These are phyloP conservation scores for Rhinopomastus cyanomelas DNA, from an alignment of 2,113 vertebrate species.

Conservation along the genomic window DNA sequence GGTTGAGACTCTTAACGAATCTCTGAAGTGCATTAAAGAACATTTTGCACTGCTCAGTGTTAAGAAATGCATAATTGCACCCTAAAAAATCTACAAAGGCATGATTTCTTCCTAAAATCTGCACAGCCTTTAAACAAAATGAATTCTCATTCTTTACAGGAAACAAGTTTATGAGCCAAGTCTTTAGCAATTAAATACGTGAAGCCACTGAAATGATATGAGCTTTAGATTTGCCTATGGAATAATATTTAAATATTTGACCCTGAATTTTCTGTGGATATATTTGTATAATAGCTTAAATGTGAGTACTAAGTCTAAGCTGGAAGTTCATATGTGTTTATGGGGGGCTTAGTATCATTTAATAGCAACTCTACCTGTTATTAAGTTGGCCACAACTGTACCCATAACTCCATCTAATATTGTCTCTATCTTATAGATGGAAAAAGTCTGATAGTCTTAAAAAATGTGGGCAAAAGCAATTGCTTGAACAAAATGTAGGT, in stretches of 20 bases:
- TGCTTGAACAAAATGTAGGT: background rate
- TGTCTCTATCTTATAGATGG: too few species aligned
- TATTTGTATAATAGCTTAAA: background rate
- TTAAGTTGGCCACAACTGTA: background rate
- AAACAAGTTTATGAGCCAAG: background rate
- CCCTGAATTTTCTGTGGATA: background rate
- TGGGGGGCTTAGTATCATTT: background rate
- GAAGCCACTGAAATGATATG: background rate
- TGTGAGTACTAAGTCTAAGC: background rate
- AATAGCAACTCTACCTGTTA: background rate
- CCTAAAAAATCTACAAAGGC: background rate
- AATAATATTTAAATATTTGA: background rate
- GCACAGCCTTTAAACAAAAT: background rate
- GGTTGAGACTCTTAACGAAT: background rate
- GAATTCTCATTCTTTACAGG: background rate
- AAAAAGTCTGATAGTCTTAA: background rate
- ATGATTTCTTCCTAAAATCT: background rate
- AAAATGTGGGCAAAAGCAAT: background rate
- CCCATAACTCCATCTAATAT: background rate
- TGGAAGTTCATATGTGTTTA: background rate
- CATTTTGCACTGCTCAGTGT: background rate
- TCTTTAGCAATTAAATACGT: background rate
- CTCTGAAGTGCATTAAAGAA: background rate
- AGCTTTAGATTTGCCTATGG: background rate
- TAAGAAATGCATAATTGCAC: slow-evolving; percentile 3